Evolutionary conservation across 1,140 invertebrate species (phyloP), one percentile per base, ranked within the genome.

Genomic region (Calephelis virginiensis): DNA sequence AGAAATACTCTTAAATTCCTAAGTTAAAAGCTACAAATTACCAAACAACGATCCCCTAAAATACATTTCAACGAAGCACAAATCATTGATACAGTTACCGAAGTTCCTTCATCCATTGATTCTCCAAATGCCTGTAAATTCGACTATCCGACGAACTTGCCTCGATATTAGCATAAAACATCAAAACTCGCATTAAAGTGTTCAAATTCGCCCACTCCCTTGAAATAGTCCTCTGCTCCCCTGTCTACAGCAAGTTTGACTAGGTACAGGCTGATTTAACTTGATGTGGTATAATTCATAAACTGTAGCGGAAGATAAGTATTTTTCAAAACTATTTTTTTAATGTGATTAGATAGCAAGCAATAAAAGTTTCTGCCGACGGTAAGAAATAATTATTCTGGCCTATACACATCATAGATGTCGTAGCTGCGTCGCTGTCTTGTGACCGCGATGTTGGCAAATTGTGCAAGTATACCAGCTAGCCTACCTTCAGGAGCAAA

Each of bases 121-220:
- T 67, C 62, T 56, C 69, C 73, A 72, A 72, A 76, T 73, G 73
- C 73, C 28, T 12, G 72, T 48, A 75, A 71, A 82, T 81, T 81
- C 82, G 77, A 77, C 84, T 80, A 80, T 81, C 75, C 74, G 73
- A 66, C 73, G 74, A 82, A 87, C 78, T 86, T 82, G 69, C 67
- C 66, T 77, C 64, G 80, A 81, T 83, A 90, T 89, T 89, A 89
- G 81, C 86, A 87, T 86, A 86, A 85, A 90, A 90, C 86, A 90
- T 90, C 85, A 89, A 80, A 90, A 90, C 82, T 90, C 87, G 81
- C 87, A 90, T 90, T 89, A 90, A 88, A 89, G 78, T 89, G 85
- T 85, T 85, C 83, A 80, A 86, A 89, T 81, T 85, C 75, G 56
- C 68, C 68, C 61, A 64, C 74, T 75, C 76, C 85, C 76, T 79